Base-by-base conservation (phyloP, 2,797 vertebrate genomes). In the Loriculus beryllinus region DNA sequence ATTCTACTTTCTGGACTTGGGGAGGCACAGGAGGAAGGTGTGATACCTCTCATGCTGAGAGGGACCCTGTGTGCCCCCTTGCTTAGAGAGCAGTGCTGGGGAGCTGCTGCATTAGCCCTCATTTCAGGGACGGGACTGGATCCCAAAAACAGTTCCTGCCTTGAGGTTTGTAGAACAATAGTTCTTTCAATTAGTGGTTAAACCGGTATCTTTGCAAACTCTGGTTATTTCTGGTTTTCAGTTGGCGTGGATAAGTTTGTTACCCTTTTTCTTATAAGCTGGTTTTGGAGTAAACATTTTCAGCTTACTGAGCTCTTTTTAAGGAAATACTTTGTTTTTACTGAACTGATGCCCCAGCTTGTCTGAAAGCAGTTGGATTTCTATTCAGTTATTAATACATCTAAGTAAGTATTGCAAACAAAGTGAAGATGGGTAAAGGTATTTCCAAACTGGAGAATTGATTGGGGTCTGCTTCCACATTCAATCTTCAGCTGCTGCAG, bases 311-410 rank as follows among this genome's bases (percentile, higher is more conserved):
- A 94, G 33, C 62, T 63, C 48, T 78, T 94, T 70, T 88, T 81
- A 85, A 80, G 62, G 2, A 87, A 96, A 90, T 72, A 33, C 18
- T 90, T 92, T 35, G 13, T 52, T 82, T 23, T 79, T 70, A 60
- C 16, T 93, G 80, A 84, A 40, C 33, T 29, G 70, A 51, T 57
- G 60, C 21, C 67, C 22, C 39, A 22, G 31, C 14, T 37, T 26
- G 13, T 45, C 35, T 86, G 90, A 78, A 48, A 78, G 37, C 26
- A 62, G 18, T 57, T 79, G 72, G 37, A 88, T 88, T 93, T 95
- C 77, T 77, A 5, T 68, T 88, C 57, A 49, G 57, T 52, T 91
- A 86, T 86, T 92, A 88, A 57, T 37, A 43, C 43, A 25, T 25
- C 51, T 64, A 71, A 87, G 1, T 82, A 82, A 89, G 33, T 75